phyloP scores from a whole-genome alignment of 1,140 invertebrate genomes.

The Cepaea nemoralis region DNA sequence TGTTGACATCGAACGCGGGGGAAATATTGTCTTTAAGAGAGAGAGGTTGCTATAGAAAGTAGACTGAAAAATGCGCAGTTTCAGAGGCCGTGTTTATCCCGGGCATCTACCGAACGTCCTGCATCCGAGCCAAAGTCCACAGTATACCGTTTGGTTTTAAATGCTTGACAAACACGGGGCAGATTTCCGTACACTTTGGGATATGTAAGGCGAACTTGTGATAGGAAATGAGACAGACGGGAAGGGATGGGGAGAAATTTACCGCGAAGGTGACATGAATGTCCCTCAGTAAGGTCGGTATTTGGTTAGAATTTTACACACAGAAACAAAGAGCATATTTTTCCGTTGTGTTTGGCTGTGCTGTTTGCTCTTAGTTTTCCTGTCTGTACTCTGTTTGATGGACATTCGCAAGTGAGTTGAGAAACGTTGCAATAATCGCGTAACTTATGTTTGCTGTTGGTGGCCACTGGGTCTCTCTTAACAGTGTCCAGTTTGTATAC shows the following conservation, averaged over 20 bases:
- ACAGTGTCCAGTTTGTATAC: too few species aligned
- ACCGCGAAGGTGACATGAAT: background rate
- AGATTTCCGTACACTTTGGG: background rate
- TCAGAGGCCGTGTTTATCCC: background rate
- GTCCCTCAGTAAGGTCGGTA: background rate
- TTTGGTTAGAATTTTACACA: constrained; percentile 21
- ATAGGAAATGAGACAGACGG: background rate
- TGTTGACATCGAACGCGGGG: constrained; percentile 19
- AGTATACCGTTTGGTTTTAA: constrained; percentile 18
- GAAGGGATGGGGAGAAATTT: background rate
- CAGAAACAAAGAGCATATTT: constrained; percentile 24
- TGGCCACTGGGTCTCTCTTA: too few species aligned
- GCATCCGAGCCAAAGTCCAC: background rate
- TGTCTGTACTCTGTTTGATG: background rate
- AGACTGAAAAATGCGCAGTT: background rate
- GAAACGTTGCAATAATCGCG: background rate
- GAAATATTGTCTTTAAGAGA: constrained; percentile 8
- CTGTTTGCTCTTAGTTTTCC: background rate
- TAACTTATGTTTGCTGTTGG: background rate
- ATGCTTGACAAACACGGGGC: background rate
- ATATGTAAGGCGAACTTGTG: constrained; percentile 19
- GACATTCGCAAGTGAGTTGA: background rate
- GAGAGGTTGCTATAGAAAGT: background rate
- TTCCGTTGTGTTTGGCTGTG: background rate
- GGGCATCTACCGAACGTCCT: constrained; percentile 6